Base-by-base conservation (phyloP, 2,888 invertebrate genomes). In the Agonopterix arenella region DNA sequence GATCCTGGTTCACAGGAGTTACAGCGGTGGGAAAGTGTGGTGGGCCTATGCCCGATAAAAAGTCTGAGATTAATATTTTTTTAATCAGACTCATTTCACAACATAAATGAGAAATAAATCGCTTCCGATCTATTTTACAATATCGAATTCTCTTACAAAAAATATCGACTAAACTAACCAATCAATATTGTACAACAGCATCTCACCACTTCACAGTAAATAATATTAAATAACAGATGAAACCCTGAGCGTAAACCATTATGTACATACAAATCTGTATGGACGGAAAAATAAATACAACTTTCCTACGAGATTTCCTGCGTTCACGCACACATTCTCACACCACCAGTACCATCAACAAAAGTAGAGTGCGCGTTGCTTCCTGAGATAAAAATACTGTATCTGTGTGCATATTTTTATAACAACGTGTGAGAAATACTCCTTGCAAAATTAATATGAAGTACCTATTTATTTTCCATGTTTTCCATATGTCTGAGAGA, bases 31-130 rank as follows among this genome's bases (percentile, higher is more conserved):
- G n/a, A n/a, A n/a, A n/a, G n/a, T n/a, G n/a, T n/a, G n/a, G n/a
- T n/a, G n/a, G n/a, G n/a, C n/a, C n/a, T n/a, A n/a, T n/a, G n/a
- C n/a, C n/a, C n/a, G n/a, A n/a, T n/a, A n/a, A n/a, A n/a, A n/a
- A n/a, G n/a, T n/a, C n/a, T n/a, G n/a, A n/a, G n/a, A 80, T 84
- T 84, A 83, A 73, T 28, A 28, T 28, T 80, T 82, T 85, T n/a
- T n/a, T n/a, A 88, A 81, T 88, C 82, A 83, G 82, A 88, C 86
- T 88, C 88, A 84, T 85, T 85, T 83, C 76, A 82, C 79, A 81
- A 84, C 78, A 76, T 76, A 84, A 82, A 79, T 83, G 83, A 83
- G 82, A 78, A 70, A 77, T 73, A 75, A 73, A 67, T 62, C 64
- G 60, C 63, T 58, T 51, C 60, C 52, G 68, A 68, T 69, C 71